phyloP scores from a whole-genome alignment of 2,888 invertebrate species.

The Hirtodrosophila histrioides region DNA sequence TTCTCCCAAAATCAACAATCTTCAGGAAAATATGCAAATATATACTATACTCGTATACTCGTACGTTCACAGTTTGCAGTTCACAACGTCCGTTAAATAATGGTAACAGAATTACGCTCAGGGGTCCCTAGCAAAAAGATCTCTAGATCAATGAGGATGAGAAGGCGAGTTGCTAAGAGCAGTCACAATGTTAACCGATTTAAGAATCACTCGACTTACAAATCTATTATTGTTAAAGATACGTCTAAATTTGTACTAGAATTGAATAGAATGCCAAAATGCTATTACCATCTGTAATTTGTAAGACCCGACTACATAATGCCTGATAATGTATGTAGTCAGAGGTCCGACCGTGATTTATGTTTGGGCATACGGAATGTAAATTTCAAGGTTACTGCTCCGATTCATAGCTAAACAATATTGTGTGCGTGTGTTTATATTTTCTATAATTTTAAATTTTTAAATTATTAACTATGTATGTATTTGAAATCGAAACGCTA shows the following conservation, averaged over 20 bases:
- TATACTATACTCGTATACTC: no score
- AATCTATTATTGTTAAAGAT: conserved; percentile 12
- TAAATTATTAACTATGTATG: conserved; percentile 60
- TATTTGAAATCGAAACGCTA: conserved; percentile 55
- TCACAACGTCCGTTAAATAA: conserved; percentile 38
- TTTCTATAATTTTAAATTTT: conserved; percentile 24
- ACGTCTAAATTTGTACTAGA: conserved; percentile 40
- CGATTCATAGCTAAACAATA: conserved; percentile 29
- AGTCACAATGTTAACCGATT: conserved; percentile 28
- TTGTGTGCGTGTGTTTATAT: conserved; percentile 40
- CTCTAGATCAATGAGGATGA: conserved; percentile 15
- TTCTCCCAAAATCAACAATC: conserved; percentile 13
- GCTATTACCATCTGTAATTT: conserved; percentile 48
- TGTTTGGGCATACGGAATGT: conserved; percentile 16
- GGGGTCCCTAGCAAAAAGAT: conserved; percentile 27
- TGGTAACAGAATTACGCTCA: conserved; percentile 20
- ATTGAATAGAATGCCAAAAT: conserved; percentile 53
- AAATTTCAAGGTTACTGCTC: conserved; percentile 23
- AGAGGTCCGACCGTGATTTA: conserved; percentile 46
- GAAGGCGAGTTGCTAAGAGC: conserved; percentile 4
- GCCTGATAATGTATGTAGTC: conserved; percentile 48
- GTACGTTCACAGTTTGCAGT: background rate
- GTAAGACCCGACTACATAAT: conserved; percentile 34
- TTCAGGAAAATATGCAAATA: conserved; percentile 29
- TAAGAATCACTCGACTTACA: conserved; percentile 18